Conservation (phyloP, 2,113 vertebrate genomes). For the Callithrix jacchus region DNA sequence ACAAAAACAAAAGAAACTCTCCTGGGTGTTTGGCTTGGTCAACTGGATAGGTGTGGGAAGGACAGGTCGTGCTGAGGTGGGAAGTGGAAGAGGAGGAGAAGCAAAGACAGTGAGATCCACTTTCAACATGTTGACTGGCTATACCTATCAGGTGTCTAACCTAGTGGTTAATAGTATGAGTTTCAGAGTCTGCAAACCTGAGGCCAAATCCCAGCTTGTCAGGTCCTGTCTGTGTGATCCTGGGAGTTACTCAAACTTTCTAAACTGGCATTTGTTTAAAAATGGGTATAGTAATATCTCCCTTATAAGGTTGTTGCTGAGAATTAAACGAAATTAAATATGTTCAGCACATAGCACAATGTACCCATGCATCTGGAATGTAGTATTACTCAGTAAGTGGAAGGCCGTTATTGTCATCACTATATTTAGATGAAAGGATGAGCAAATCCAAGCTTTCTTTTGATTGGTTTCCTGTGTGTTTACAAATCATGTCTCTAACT, state of each 20-base stretch:
- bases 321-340: background rate
- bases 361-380: background rate
- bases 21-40: background rate
- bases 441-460: slow-evolving; percentile 2
- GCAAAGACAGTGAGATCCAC: background rate
- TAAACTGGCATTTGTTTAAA: slow-evolving; percentile 1
- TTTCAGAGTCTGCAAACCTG: background rate
- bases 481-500: background rate
- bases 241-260: background rate
- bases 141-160: background rate
- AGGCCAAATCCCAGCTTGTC: background rate
- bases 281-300: background rate
- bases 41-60: background rate
- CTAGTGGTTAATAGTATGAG: background rate
- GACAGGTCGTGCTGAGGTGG: background rate
- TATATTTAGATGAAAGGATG: background rate
- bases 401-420: background rate
- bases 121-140: background rate
- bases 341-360: background rate
- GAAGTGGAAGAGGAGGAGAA: background rate
- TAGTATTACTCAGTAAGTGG: background rate
- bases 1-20: no score
- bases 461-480: background rate
- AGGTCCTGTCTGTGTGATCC: background rate
- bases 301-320: background rate